Base-by-base conservation (phyloP, 2,113 vertebrate species). In the Laterallus jamaicensis region DNA sequence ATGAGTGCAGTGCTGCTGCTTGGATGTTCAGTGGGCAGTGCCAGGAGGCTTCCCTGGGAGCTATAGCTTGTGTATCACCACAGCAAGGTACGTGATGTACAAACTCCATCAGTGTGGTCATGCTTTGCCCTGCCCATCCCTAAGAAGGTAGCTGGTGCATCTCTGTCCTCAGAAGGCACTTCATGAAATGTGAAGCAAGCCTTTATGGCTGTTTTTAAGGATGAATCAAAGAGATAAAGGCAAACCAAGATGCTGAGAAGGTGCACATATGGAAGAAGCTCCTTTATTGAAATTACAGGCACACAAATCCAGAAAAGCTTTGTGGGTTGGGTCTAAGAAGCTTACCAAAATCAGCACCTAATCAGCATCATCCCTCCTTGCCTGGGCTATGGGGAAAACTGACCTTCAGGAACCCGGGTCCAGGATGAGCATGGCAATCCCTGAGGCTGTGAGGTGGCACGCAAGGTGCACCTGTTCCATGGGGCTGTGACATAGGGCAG, bases 261-360 rank as follows among this genome's bases (percentile, higher is more conserved):
- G 66, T 84, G 86, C 88, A 77, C 93, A 94, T 96, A 95, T 96
- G 96, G 95, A 96, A 91, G 70, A 95, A 96, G 89, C 69, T 94
- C 89, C 84, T 95, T 89, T 94, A 64, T 96, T 92, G 95, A 97
- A 96, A 95, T 96, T 96, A 95, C 88, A 80, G 81, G 93, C 92
- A 82, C 88, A 44, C 84, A 95, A 96, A 97, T 96, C 92, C 96
- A 91, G 89, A 91, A 94, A 95, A 92, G 92, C 91, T 77, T 85
- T 0, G 1, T 90, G 84, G 55, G 94, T 78, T 85, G 86, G 85
- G 87, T 86, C n/a, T 93, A 94, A 93, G 95, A 62, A 89, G 91
- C 78, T 91, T 94, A 88, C 62, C 70, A 63, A 87, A 91, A 88
- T 91, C 60, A 11, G 66, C 62, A 79, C 83, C 84, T 91, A 94